Base-by-base conservation (phyloP, 2,888 invertebrate species). In the Brenthis daphne region DNA sequence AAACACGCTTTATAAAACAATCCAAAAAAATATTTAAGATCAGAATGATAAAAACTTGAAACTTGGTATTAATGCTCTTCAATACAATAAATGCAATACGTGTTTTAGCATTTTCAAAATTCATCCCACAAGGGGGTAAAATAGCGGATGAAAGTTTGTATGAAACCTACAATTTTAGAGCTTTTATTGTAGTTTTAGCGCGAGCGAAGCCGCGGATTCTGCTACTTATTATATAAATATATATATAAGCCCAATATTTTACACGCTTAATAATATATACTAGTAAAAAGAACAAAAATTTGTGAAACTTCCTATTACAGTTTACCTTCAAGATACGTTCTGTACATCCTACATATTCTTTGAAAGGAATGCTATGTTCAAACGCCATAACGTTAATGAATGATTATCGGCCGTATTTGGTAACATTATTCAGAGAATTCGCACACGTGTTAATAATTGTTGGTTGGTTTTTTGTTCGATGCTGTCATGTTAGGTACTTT, bases 391-490 rank as follows among this genome's bases (percentile, higher is more conserved):
- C 33, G 55, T 68, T 69, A 67, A 69, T 67, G 48, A 65, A 65
- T 69, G 67, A 72, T 43, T 63, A 53, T 66, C 57, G 53, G 14
- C 73, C 69, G 54, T 74, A 73, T 73, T 68, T 65, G 69, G 64
- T 58, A 63, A 57, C 53, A 63, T 60, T 61, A 57, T 55, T 65
- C 57, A 65, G 56, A 72, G 69, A 70, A 72, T 72, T 73, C 73
- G 74, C 76, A 76, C 77, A 76, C 77, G 76, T 77, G 76, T 73
- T 69, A 64, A 57, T 75, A 74, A 76, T 73, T 75, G 69, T 63
- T 74, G 72, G 63, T 70, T 70, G 50, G 69, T 73, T 73, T 73
- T 74, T 73, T 64, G 71, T 60, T 29, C n/a, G n/a, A 8, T 14
- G 24, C 58, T 58, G 6, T 47, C 37, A 43, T 43, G 37, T 13